Evolutionary conservation across 2,888 invertebrate species (phyloP).

Genomic region (Lithophane semibrunnea): DNA sequence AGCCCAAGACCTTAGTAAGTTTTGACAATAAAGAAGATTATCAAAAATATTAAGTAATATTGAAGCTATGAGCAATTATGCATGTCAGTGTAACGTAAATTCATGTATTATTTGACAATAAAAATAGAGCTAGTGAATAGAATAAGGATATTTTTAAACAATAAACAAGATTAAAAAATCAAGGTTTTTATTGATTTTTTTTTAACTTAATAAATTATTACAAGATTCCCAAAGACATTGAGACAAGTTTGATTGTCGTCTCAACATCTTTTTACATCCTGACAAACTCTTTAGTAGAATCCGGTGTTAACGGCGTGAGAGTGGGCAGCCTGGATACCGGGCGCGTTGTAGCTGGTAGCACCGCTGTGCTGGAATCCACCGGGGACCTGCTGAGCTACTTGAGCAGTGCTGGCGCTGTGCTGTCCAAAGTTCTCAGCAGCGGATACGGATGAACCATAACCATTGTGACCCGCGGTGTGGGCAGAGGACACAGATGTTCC

Average conservation of each 20-base stretch:
- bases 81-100: not conserved
- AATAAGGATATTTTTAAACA: constrained; percentile 26
- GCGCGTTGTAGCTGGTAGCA: constrained; percentile 80
- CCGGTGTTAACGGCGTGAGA: constrained; percentile 81
- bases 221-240: constrained; percentile 71
- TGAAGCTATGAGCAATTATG: not conserved
- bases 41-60: not conserved
- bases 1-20: constrained; percentile 10
- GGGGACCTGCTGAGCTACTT: constrained; percentile 74
- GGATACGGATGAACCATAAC: constrained; percentile 75
- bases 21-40: constrained; percentile 8
- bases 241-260: constrained; percentile 85
- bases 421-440: constrained; percentile 77
- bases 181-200: constrained; percentile 74
- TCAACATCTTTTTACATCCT: constrained; percentile 73
- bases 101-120: not conserved
- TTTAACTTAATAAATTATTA: constrained; percentile 35
- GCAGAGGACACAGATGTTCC: constrained; percentile 74
- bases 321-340: constrained; percentile 80
- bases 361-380: constrained; percentile 77
- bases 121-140: constrained; percentile 18
- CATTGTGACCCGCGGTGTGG: constrained; percentile 71
- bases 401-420: constrained; percentile 78
- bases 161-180: constrained; percentile 54
- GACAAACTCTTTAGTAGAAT: constrained; percentile 72